Percentiles rank a stretch among this genome's conserved stretches.
Evolutionary conservation across 35 echinoderm and acorn worm genomes (phyloP).

Genomic region (Lytechinus pictus): DNA sequence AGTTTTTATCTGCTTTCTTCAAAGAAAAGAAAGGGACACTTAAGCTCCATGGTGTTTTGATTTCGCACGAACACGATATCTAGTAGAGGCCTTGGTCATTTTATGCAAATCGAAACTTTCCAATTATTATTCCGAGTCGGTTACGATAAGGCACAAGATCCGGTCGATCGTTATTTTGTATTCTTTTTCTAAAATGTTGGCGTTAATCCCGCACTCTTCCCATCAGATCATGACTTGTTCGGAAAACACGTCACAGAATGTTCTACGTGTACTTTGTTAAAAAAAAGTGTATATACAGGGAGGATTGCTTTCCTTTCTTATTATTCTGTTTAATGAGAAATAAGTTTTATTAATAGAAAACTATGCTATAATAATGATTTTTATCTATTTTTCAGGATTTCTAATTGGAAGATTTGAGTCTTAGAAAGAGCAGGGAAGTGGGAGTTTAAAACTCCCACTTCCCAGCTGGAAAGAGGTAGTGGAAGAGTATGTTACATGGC

Average conservation of each 20-base stretch:
- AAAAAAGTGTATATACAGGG: no score
- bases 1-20: background rate
- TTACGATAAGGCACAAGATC: background rate
- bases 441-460: no score
- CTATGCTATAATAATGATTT: no score
- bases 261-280: background rate
- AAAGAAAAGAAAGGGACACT: background rate
- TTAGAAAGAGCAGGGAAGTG: no score
- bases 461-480: no score
- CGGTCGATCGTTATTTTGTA: background rate
- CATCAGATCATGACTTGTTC: background rate
- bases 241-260: background rate
- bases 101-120: conserved; percentile 28
- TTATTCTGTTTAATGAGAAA: no score
- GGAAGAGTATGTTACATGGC: no score
- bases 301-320: no score
- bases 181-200: background rate
- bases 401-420: no score
- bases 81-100: background rate
- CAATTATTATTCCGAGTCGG: background rate
- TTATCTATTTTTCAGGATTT: no score
- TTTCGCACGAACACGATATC: conserved; percentile 7
- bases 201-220: background rate
- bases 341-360: no score
- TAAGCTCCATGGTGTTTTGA: background rate